These are phyloP conservation scores for Acropora tenuis DNA, from an alignment of 64 coral and sea anemone species.

Conservation along the genomic window DNA sequence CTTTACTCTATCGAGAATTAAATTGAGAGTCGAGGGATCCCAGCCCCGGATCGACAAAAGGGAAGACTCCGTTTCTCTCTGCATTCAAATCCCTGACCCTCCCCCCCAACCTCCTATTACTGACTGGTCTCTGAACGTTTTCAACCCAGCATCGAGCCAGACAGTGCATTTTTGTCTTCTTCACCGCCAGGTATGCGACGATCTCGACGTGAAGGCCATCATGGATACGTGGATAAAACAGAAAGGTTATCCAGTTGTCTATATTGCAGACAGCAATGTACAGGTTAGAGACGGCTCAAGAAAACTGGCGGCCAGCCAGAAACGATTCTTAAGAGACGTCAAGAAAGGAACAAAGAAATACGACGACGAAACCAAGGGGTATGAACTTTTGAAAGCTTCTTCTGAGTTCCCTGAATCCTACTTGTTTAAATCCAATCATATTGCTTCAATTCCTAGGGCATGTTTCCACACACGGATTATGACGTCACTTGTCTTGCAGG, in stretches of 20 bases:
- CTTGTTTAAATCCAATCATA: no score
- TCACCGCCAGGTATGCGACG: slow-evolving; percentile 58
- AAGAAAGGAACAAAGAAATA: slow-evolving; percentile 47
- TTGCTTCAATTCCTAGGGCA: no score
- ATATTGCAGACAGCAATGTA: slow-evolving; percentile 35
- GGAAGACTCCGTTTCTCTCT: no score
- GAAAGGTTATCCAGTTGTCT: slow-evolving; percentile 91
- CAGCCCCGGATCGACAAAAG: no score
- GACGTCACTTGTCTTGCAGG: no score
- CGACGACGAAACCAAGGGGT: slow-evolving; percentile 71
- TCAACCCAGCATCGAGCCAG: not conserved
- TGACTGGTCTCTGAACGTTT: no score
- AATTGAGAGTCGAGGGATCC: no score
- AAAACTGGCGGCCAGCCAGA: slow-evolving; percentile 57
- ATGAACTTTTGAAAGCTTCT: not conserved
- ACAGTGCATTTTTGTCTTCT: not conserved
- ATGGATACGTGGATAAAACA: slow-evolving; percentile 99
- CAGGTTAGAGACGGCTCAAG: slow-evolving; percentile 32
- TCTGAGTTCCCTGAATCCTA: no score
- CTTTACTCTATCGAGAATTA: no score
- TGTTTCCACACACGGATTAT: no score
- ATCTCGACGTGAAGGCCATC: slow-evolving; percentile 89
- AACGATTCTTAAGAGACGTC: slow-evolving; percentile 84
- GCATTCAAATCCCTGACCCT: no score
- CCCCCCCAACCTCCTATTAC: no score